A percentile compares a stretch with the other conserved stretches of the same genome.
Conservation (phyloP, 2,888 invertebrate genomes). For the Synergus umbraculus region DNA sequence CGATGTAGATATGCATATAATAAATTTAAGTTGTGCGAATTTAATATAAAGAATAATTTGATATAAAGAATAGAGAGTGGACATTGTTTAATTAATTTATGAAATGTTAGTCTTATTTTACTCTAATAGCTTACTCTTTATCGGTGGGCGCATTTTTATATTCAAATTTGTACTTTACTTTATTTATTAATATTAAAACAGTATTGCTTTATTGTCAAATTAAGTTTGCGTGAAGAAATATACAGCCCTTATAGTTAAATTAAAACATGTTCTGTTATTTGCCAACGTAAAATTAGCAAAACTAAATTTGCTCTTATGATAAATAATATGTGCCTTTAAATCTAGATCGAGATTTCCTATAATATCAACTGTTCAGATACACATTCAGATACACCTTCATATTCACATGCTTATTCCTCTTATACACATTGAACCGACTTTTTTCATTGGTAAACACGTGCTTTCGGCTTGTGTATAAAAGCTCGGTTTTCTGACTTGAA, state of each 20-base stretch:
- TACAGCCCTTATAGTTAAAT: background rate
- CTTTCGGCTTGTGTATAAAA: background rate
- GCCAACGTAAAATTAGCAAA: too few relatives aligned
- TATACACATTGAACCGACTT: background rate
- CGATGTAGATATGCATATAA: background rate
- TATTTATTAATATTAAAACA: background rate
- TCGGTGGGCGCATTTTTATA: background rate
- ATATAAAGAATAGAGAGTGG: background rate
- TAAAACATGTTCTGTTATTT: background rate
- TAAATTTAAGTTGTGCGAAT: conserved; percentile 6
- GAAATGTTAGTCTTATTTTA: background rate
- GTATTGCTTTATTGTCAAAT: conserved; percentile 1
- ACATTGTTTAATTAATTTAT: background rate
- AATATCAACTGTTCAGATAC: background rate
- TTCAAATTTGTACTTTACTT: background rate
- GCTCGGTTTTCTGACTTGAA: background rate
- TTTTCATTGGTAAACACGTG: background rate
- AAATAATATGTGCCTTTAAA: too few relatives aligned
- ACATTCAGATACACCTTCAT: too few relatives aligned
- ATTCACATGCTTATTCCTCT: too few relatives aligned
- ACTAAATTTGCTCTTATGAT: too few relatives aligned
- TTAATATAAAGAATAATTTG: background rate
- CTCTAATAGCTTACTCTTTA: background rate
- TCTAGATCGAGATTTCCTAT: too few relatives aligned
- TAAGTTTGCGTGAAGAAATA: background rate